Conservation (phyloP, 53 echinoderm and acorn worm species). For the Henricia sp. region DNA sequence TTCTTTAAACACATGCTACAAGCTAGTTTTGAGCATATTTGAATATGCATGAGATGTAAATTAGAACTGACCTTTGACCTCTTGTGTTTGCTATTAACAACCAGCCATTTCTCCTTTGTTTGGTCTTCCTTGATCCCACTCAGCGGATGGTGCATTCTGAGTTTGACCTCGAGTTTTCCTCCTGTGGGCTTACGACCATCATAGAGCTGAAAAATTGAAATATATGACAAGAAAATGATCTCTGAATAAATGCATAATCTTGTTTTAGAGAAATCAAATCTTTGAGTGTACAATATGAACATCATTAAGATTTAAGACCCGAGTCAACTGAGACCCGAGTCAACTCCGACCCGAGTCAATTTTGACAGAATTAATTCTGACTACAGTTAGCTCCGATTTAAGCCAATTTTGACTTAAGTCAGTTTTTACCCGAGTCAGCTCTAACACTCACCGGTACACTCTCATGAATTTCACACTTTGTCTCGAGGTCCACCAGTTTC, state of each 20-base stretch:
- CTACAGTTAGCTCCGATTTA: too few relatives aligned
- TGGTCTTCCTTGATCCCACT: constrained; percentile 86
- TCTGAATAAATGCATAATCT: too few relatives aligned
- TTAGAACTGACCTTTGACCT: constrained; percentile 36
- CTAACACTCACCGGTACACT: constrained; percentile 77
- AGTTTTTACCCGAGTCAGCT: too few relatives aligned
- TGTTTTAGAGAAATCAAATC: too few relatives aligned
- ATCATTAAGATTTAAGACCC: too few relatives aligned
- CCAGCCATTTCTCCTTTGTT: constrained; percentile 92
- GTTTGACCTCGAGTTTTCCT: constrained; percentile 89
- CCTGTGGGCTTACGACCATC: constrained; percentile 89
- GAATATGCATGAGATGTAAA: background rate
- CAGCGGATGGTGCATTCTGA: constrained; percentile 85
- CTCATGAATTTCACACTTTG: constrained; percentile 87
- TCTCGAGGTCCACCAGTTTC: constrained; percentile 90
- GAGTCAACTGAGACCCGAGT: too few relatives aligned
- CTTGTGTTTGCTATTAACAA: constrained; percentile 71
- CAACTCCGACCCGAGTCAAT: too few relatives aligned
- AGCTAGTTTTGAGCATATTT: too few relatives aligned
- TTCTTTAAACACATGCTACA: background rate
- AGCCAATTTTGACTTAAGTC: too few relatives aligned
- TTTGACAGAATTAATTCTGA: too few relatives aligned
- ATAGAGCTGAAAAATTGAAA: constrained; percentile 65
- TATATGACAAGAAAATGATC: too few relatives aligned
- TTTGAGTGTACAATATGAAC: too few relatives aligned